Conservation (phyloP, 2,888 invertebrate species). For the Epinotia demarniana region DNA sequence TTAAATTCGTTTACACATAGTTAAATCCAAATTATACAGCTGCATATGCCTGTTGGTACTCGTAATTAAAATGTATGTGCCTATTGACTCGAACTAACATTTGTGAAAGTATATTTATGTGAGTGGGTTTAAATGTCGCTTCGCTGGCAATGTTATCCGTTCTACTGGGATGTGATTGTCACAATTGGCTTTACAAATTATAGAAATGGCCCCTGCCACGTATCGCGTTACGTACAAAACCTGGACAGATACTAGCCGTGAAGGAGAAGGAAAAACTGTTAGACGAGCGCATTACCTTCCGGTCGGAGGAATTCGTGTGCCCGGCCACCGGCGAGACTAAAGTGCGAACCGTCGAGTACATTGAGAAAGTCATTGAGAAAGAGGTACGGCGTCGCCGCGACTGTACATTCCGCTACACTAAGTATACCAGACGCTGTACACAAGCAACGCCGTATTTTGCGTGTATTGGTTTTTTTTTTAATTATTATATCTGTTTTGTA, state of each 20-base stretch:
- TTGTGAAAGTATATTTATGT: constrained; percentile 55
- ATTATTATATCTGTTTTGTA: constrained; percentile 57
- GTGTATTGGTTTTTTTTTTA: constrained; percentile 63
- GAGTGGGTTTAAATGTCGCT: constrained; percentile 69
- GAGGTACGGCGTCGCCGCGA: constrained; percentile 88
- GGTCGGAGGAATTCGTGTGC: constrained; percentile 95
- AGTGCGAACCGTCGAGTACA: constrained; percentile 96
- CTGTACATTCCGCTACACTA: constrained; percentile 73
- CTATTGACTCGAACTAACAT: constrained; percentile 59
- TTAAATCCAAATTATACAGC: constrained; percentile 29
- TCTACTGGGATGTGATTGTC: constrained; percentile 75
- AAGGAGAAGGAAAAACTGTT: constrained; percentile 95
- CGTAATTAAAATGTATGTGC: constrained; percentile 50
- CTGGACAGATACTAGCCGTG: constrained; percentile 92
- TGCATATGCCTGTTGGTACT: constrained; percentile 47
- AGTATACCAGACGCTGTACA: constrained; percentile 74
- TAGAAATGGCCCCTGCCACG: constrained; percentile 89
- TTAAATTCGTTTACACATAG: constrained; percentile 23
- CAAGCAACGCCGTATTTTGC: constrained; percentile 77
- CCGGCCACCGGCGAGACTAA: constrained; percentile 93
- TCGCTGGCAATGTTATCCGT: constrained; percentile 68
- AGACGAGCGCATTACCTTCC: constrained; percentile 94
- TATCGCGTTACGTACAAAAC: constrained; percentile 94
- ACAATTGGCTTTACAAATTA: constrained; percentile 82
- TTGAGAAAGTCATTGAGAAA: constrained; percentile 97